Evolutionary conservation across 2,113 vertebrate genomes (phyloP).

Genomic region (Rhinolophus ferrumequinum): DNA sequence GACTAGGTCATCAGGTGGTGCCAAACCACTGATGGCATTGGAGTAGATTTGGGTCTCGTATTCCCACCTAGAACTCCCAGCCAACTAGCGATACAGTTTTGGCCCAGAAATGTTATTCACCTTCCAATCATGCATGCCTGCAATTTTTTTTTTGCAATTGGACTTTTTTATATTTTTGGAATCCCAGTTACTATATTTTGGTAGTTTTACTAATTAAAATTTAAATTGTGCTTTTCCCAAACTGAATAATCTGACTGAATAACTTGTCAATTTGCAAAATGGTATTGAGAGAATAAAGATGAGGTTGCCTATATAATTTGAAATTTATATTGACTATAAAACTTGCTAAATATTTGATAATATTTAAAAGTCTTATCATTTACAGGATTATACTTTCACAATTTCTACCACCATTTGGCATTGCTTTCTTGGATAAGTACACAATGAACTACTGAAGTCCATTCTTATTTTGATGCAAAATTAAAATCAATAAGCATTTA

Average conservation of each 20-base stretch:
- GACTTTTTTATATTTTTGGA: not conserved
- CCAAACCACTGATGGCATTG: not conserved
- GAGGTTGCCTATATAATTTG: not conserved
- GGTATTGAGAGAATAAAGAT: not conserved
- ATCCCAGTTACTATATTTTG: not conserved
- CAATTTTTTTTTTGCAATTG: not conserved
- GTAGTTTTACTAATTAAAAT: constrained; percentile 35
- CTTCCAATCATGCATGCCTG: not conserved
- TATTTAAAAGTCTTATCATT: constrained; percentile 50
- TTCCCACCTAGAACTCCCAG: not conserved
- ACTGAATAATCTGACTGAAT: not conserved
- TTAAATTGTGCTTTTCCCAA: constrained; percentile 19
- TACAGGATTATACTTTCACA: constrained; percentile 18
- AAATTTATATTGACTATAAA: not conserved
- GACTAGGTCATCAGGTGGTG: not conserved
- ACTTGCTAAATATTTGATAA: constrained; percentile 57
- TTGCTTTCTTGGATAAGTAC: constrained; percentile 21
- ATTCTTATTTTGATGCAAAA: not conserved
- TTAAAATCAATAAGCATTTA: constrained; percentile 62
- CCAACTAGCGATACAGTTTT: not conserved
- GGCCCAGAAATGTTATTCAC: not conserved
- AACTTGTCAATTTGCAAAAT: constrained; percentile 24
- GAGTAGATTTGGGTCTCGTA: not conserved
- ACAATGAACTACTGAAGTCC: constrained; percentile 32
- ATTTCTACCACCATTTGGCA: constrained; percentile 7